Evolutionary conservation across 2,113 vertebrate species (phyloP).

Genomic region (Trematomus loennbergii): DNA sequence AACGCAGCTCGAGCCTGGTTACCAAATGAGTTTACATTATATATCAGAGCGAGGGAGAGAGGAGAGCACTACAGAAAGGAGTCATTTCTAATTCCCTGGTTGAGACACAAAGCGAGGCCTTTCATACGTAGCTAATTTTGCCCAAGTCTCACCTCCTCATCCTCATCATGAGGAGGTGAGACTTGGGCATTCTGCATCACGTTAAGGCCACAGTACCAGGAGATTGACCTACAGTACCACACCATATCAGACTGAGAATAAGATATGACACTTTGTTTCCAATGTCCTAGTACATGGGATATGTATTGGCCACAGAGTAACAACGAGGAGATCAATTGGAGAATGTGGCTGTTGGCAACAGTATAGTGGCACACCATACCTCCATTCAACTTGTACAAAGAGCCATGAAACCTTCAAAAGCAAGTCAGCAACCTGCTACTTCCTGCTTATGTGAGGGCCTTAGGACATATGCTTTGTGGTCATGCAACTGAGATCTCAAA

Average conservation of each 20-base stretch:
- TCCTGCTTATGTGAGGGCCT: neutral
- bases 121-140: constrained; percentile 71
- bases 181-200: constrained; percentile 20
- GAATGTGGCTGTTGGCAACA: too few relatives aligned
- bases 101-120: constrained; percentile 65
- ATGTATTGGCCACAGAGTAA: too few relatives aligned
- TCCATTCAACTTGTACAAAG: too few relatives aligned
- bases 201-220: neutral
- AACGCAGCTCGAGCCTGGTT: constrained; percentile 78
- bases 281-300: neutral
- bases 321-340: too few relatives aligned
- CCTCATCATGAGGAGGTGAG: neutral
- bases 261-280: neutral
- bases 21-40: constrained; percentile 88
- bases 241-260: neutral
- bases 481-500: too few relatives aligned
- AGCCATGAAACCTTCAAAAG: neutral
- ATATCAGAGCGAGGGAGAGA: constrained; percentile 77
- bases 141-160: constrained; percentile 30
- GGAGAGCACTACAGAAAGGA: constrained; percentile 52
- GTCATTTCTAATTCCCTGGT: constrained; percentile 72
- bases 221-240: constrained; percentile 13
- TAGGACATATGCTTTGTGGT: too few relatives aligned
- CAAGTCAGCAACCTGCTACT: neutral
- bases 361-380: too few relatives aligned